Evolutionary conservation across 1,140 invertebrate genomes (phyloP).

Genomic region (Coenobita brevimanus): DNA sequence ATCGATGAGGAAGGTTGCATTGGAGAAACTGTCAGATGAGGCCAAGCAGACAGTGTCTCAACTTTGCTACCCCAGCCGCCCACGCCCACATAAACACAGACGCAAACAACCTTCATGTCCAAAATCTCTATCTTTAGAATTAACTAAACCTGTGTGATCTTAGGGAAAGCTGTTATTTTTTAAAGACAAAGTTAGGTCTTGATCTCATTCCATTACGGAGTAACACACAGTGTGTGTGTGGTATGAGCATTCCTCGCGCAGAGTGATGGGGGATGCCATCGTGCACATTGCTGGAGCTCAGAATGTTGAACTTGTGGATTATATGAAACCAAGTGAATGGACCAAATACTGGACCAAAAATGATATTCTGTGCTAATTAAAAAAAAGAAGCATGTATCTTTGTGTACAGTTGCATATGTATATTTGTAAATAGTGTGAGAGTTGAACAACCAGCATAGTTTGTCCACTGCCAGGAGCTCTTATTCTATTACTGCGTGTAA

Average conservation of each 20-base stretch:
- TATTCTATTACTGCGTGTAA: slow-evolving; percentile 60
- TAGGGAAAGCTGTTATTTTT: slow-evolving; percentile 46
- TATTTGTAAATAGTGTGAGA: slow-evolving; percentile 68
- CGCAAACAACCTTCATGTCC: slow-evolving; percentile 55
- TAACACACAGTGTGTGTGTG: slow-evolving; percentile 61
- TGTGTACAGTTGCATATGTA: slow-evolving; percentile 64
- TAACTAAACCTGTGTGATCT: slow-evolving; percentile 55
- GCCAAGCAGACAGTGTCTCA: slow-evolving; percentile 53
- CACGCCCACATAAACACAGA: slow-evolving; percentile 54
- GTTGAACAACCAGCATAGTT: slow-evolving; percentile 67
- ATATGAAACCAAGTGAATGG: slow-evolving; percentile 53
- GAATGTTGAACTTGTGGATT: slow-evolving; percentile 56
- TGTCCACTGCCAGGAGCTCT: slow-evolving; percentile 66
- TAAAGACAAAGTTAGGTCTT: slow-evolving; percentile 63
- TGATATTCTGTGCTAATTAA: slow-evolving; percentile 58
- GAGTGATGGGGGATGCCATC: slow-evolving; percentile 37
- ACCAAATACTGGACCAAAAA: slow-evolving; percentile 66
- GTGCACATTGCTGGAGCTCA: slow-evolving; percentile 52
- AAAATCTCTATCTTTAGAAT: slow-evolving; percentile 56
- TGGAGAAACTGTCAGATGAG: slow-evolving; percentile 74
- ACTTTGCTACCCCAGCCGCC: slow-evolving; percentile 44
- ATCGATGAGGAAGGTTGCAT: slow-evolving; percentile 75
- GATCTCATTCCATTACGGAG: slow-evolving; percentile 66
- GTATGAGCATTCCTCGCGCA: slow-evolving; percentile 48
- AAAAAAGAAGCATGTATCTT: slow-evolving; percentile 51